Conservation (phyloP, 2,797 vertebrate genomes). For the Uromys caudimaculatus region DNA sequence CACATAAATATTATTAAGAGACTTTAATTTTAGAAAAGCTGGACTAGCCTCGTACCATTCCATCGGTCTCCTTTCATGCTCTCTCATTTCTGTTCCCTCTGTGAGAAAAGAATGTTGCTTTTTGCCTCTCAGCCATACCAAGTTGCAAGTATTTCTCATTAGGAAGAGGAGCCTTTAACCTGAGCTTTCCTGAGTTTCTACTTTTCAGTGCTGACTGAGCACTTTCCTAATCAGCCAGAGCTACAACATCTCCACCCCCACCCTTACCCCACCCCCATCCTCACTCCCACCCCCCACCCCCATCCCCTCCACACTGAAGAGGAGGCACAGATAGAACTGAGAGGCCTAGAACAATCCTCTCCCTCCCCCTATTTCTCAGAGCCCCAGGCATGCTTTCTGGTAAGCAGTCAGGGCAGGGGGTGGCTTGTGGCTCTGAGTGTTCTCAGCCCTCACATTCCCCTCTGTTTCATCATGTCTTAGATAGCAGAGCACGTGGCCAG, state of each 20-base stretch:
- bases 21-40: slow-evolving; percentile 64
- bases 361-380: neutral
- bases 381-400: neutral
- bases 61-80: neutral
- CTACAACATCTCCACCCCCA: rapidly evolving
- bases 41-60: neutral
- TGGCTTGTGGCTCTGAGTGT: neutral
- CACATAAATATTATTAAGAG: slow-evolving; percentile 54
- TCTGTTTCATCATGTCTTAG: neutral
- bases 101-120: neutral
- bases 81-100: slow-evolving; percentile 18
- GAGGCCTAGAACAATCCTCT: neutral
- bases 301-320: neutral
- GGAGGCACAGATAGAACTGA: neutral
- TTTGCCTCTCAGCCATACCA: neutral
- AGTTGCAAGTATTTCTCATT: neutral
- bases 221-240: neutral
- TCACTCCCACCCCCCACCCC: rapidly evolving
- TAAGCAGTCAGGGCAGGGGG: neutral
- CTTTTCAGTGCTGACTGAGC: neutral
- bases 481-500: neutral
- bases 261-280: neutral
- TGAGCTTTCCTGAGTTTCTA: neutral
- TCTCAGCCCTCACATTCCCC: neutral
- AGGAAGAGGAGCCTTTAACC: neutral